These are phyloP conservation scores for Scaptomyza reducta DNA, from an alignment of 2,888 invertebrate genomes.

Conservation along the genomic window DNA sequence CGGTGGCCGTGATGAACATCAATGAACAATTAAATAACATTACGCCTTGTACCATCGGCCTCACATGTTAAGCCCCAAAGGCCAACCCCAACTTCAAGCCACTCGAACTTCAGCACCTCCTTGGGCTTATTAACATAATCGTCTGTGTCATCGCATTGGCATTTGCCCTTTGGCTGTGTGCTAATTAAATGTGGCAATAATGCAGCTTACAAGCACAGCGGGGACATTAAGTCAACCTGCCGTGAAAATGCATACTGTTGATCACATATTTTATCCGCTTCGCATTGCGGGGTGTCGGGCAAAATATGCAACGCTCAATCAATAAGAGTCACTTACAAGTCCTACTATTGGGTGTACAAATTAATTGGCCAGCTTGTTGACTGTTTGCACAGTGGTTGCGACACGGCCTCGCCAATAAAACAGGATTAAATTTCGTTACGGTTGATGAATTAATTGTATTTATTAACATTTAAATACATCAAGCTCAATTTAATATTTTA, in stretches of 20 bases:
- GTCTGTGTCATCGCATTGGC: conserved; percentile 63
- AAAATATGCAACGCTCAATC: conserved; percentile 54
- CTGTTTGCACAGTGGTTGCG: conserved; percentile 19
- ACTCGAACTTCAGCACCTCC: background rate
- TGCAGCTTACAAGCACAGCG: conserved; percentile 14
- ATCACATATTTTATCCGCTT: conserved; percentile 37
- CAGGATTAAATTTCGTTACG: conserved; percentile 22
- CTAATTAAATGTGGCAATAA: conserved; percentile 73
- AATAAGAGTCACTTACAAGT: conserved; percentile 60
- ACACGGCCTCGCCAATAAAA: conserved; percentile 2
- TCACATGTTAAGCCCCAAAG: conserved; percentile 8
- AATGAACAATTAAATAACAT: conserved; percentile 70
- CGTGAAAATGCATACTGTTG: conserved; percentile 15
- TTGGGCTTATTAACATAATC: conserved; percentile 72
- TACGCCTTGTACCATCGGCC: conserved; percentile 24
- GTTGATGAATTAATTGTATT: background rate
- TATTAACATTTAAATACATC: background rate
- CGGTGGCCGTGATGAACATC: conserved; percentile 52
- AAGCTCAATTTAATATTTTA: background rate
- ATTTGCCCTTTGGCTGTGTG: conserved; percentile 43
- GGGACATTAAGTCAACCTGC: background rate
- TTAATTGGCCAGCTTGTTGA: conserved; percentile 42
- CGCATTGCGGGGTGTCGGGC: conserved; percentile 19
- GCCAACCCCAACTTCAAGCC: background rate
- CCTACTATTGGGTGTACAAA: conserved; percentile 34